A percentile compares a stretch with the other conserved stretches of the same genome.
These are phyloP conservation scores for Romanomermis culicivorax DNA, from an alignment of 2,888 invertebrate species.

Conservation along the genomic window DNA sequence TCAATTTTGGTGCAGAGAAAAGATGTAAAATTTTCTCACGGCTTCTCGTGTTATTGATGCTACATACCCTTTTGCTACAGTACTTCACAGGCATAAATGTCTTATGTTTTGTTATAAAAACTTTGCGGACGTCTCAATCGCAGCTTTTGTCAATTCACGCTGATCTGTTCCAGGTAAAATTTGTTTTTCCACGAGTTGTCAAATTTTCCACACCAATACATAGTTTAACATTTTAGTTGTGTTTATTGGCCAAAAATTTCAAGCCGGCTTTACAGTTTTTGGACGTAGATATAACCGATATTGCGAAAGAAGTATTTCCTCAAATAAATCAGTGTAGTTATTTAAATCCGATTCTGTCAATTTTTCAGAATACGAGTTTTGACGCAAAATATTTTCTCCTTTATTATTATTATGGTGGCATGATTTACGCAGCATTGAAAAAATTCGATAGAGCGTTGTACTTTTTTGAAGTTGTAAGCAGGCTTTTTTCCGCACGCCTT, in stretches of 20 bases:
- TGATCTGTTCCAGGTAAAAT: slow-evolving; percentile 52
- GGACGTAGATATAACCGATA: slow-evolving; percentile 71
- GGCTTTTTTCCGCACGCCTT: no score
- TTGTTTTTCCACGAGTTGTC: slow-evolving; percentile 3
- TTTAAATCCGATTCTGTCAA: slow-evolving; percentile 13
- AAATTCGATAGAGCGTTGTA: slow-evolving; percentile 76
- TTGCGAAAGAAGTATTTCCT: slow-evolving; percentile 51
- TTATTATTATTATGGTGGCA: slow-evolving; percentile 90
- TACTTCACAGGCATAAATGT: slow-evolving; percentile 62
- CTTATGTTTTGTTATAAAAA: slow-evolving; percentile 58
- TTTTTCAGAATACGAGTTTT: slow-evolving; percentile 48
- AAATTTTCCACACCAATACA: not conserved
- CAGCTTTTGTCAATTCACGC: slow-evolving; percentile 84
- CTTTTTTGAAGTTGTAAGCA: slow-evolving; percentile 69
- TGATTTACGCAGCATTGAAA: slow-evolving; percentile 81
- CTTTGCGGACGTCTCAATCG: slow-evolving; percentile 61
- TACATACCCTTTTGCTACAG: no score
- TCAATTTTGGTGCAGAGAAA: slow-evolving; percentile 27
- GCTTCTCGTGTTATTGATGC: slow-evolving; percentile 3
- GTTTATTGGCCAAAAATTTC: slow-evolving; percentile 68
- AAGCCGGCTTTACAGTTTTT: slow-evolving; percentile 70
- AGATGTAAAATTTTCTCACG: not conserved
- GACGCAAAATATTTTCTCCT: slow-evolving; percentile 72
- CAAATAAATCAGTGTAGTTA: not conserved
- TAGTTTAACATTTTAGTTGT: slow-evolving; percentile 36